These are phyloP conservation scores for Rutilus rutilus DNA, from an alignment of 2,113 vertebrate genomes.

Conservation along the genomic window DNA sequence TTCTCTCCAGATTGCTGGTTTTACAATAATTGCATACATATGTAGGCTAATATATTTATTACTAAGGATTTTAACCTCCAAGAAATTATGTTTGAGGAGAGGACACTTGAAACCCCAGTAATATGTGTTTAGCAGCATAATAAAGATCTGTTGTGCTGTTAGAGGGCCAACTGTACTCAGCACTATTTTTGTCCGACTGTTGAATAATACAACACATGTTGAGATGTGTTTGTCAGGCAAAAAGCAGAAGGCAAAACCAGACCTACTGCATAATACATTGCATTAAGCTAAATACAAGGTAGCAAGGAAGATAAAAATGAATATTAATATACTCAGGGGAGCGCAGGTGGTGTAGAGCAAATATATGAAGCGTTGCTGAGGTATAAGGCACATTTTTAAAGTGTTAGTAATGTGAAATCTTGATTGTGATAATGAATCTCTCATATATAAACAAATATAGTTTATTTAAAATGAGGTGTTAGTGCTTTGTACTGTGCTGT, in stretches of 20 bases:
- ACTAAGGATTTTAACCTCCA: background rate
- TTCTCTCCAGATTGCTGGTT: constrained; percentile 13
- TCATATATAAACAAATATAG: too few species aligned
- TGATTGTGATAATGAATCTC: background rate
- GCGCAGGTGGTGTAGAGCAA: constrained; percentile 1
- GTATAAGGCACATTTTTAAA: background rate
- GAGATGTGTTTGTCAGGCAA: constrained; percentile 19
- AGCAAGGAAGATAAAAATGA: constrained; percentile 11
- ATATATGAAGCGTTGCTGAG: background rate
- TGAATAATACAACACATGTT: constrained; percentile 51
- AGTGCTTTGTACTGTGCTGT: too few species aligned
- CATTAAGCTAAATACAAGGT: constrained; percentile 14
- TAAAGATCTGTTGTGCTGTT: constrained; percentile 25
- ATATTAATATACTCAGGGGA: constrained; percentile 37
- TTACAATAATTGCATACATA: constrained; percentile 15
- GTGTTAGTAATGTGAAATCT: constrained; percentile 6
- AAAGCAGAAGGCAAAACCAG: constrained; percentile 16
- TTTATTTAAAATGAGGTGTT: too few species aligned
- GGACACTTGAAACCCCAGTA: background rate
- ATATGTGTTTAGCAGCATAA: constrained; percentile 20
- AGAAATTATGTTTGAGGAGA: background rate
- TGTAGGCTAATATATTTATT: constrained; percentile 31
- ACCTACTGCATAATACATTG: constrained; percentile 37
- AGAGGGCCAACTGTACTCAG: constrained; percentile 17
- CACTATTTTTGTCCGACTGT: constrained; percentile 31